phyloP scores from a whole-genome alignment of 1,140 invertebrate genomes.

The Conus ventricosus region DNA sequence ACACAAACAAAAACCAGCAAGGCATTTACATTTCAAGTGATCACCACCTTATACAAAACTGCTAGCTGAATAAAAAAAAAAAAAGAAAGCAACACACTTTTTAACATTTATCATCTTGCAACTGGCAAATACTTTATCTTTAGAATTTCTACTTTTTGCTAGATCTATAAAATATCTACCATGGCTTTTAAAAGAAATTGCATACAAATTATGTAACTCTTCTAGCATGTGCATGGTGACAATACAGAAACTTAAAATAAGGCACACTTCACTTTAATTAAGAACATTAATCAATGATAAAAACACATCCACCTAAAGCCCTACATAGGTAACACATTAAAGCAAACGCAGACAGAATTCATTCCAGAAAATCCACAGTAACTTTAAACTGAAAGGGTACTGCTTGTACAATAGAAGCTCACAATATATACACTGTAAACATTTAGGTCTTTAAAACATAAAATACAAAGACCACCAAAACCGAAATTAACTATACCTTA shows the following conservation, averaged over 20 bases:
- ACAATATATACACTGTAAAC: constrained; percentile 27
- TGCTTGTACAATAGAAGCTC: constrained; percentile 25
- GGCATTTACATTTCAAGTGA: not conserved
- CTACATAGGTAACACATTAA: constrained; percentile 38
- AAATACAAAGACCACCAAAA: constrained; percentile 21
- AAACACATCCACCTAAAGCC: constrained; percentile 40
- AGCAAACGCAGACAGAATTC: constrained; percentile 35
- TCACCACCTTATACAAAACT: no score
- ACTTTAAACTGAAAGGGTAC: constrained; percentile 34
- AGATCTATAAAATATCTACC: no score
- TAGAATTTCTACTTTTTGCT: no score
- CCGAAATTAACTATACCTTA: not conserved
- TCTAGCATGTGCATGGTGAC: constrained; percentile 29
- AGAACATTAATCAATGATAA: constrained; percentile 23
- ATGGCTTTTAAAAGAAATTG: no score
- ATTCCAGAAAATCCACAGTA: constrained; percentile 38
- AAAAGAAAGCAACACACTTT: not conserved
- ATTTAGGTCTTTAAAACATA: constrained; percentile 25
- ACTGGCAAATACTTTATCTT: no score
- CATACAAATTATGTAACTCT: not conserved
- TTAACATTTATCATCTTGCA: not conserved
- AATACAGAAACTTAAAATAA: constrained; percentile 31
- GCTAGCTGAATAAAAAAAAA: no score
- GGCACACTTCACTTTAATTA: constrained; percentile 34
- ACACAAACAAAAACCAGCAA: not conserved